A percentile compares a stretch with the other conserved stretches of the same genome.
Conservation (phyloP, 2,888 invertebrate species). For the Clostera curtula region DNA sequence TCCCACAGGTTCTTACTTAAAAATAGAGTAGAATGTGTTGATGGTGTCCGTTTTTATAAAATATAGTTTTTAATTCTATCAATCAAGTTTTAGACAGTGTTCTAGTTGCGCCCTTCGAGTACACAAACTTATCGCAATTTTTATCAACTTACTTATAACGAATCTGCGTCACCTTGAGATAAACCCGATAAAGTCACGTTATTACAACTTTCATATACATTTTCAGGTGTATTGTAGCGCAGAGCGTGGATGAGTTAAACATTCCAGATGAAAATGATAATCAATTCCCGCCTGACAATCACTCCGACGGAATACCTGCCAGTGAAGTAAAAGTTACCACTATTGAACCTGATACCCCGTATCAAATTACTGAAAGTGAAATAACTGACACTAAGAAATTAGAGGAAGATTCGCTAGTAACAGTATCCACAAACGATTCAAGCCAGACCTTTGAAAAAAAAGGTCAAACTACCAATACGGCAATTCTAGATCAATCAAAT, state of each 20-base stretch:
- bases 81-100: conserved; percentile 22
- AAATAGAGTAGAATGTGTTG: neutral
- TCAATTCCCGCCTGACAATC: conserved; percentile 53
- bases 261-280: conserved; percentile 58
- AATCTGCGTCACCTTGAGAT: conserved; percentile 59
- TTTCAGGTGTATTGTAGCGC: conserved; percentile 35
- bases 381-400: too few species aligned
- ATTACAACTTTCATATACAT: conserved; percentile 22
- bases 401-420: too few species aligned
- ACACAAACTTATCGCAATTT: conserved; percentile 46
- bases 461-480: too few species aligned
- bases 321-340: too few species aligned
- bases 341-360: too few species aligned
- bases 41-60: too few species aligned
- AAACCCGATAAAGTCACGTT: conserved; percentile 51
- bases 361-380: too few species aligned
- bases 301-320: too few species aligned
- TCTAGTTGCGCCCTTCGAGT: conserved; percentile 47
- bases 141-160: conserved; percentile 54
- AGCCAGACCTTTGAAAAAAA: too few species aligned
- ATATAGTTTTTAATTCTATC: conserved; percentile 18
- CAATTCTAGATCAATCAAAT: too few species aligned
- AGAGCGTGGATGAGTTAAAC: conserved; percentile 47
- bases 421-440: too few species aligned
- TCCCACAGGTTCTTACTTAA: too few species aligned